Evolutionary conservation across 2,797 vertebrate species (phyloP).

Genomic region (Echiichthys vipera): DNA sequence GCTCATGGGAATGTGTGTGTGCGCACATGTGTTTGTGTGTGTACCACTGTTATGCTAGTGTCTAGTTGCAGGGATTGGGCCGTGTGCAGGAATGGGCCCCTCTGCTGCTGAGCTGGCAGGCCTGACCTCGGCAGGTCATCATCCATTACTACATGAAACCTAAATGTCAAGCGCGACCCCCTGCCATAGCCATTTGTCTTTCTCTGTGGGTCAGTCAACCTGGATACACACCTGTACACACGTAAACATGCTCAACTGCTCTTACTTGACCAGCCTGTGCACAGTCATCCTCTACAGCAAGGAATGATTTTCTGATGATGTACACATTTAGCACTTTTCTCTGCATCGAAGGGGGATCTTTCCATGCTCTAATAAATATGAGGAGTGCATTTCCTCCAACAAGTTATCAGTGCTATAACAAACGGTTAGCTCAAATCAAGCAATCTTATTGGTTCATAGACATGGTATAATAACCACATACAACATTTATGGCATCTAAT

Average conservation of each 20-base stretch:
- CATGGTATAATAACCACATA: too few relatives aligned
- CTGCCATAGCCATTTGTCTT: conserved; percentile 83
- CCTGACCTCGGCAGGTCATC: conserved; percentile 79
- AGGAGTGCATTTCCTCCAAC: background rate
- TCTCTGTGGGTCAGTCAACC: conserved; percentile 68
- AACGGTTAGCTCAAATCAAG: too few relatives aligned
- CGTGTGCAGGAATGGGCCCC: conserved; percentile 75
- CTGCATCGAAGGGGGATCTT: background rate
- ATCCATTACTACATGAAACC: conserved; percentile 83
- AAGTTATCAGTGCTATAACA: conserved; percentile 25
- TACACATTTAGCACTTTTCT: background rate
- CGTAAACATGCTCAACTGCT: conserved; percentile 64
- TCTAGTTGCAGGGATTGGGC: conserved; percentile 74
- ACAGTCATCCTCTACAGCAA: conserved; percentile 9
- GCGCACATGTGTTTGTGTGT: conserved; percentile 41
- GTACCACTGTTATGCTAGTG: conserved; percentile 77
- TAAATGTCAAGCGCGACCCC: conserved; percentile 78
- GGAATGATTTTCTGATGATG: background rate
- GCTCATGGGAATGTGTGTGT: too few relatives aligned
- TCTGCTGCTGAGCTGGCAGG: conserved; percentile 68
- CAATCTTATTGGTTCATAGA: too few relatives aligned
- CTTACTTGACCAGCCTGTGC: conserved; percentile 5
- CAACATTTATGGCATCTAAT: too few relatives aligned
- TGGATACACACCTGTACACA: conserved; percentile 10
- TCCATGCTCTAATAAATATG: background rate